Base-by-base conservation (phyloP, 1,140 invertebrate species). In the Meloidogyne floridensis region DNA sequence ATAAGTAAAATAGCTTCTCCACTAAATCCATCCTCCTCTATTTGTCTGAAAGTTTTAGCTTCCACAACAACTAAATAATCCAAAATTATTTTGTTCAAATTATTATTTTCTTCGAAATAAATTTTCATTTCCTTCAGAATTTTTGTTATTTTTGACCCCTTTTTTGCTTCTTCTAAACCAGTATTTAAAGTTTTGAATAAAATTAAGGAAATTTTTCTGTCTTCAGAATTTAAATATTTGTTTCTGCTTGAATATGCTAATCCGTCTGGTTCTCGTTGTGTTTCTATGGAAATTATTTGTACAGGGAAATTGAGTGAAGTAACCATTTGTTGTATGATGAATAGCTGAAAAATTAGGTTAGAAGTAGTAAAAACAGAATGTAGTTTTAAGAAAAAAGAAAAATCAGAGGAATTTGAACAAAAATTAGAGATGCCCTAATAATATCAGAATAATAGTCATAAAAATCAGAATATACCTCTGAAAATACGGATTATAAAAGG, bases 181-280 rank as follows among this genome's bases (percentile, higher is more conserved):
- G 8, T 15, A 69, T 20, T 18, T 47, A 82, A 47, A 18, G 13
- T 18, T 10, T 72, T 70, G 65, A 20, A 82, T 47, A 82, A 20
- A 11, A 20, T 20, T 74, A 53, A n/a, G 9, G 80, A 13, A 43
- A 13, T 7, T 15, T 11, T 11, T 7, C 83, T 76, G 54, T 84
- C 83, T 18, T 80, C 13, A 20, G 8, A 70, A 18, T 51, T 80
- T 32, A 84, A 72, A 59, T 53, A 83, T 18, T 10, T 13, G 51
- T 83, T 84, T 76, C 83, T 47, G 56, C 83, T 84, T 11, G 83
- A 84, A 76, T 86, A 2, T 11, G 83, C 83, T 13, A 84, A 65
- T n/a, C 83, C 83, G 51, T 84, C 69, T 56, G 59, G 70, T 51
- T 85, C 84, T 15, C 83, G 51, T 13, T 73, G 4, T 18, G 83